These are phyloP conservation scores for Dicranocentrus wangi DNA, from an alignment of 2,888 invertebrate species.

Conservation along the genomic window DNA sequence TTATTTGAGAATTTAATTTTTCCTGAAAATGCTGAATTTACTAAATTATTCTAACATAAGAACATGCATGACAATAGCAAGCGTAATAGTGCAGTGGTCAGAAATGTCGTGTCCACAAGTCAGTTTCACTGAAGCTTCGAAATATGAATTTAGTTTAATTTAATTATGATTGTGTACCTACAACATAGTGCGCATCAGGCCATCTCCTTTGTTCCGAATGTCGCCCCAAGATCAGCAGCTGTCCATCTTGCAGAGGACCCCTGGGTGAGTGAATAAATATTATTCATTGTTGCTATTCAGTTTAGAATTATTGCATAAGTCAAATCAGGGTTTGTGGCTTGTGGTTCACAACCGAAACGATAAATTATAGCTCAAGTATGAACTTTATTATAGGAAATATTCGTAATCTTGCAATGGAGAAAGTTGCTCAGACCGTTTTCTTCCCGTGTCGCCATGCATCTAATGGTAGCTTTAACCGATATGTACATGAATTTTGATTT, in stretches of 20 bases:
- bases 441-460: constrained; percentile 99
- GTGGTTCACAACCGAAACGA: no score
- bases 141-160: neutral
- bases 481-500: no score
- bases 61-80: no score
- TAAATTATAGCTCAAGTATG: no score
- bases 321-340: no score
- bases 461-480: no score
- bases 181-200: constrained; percentile 78
- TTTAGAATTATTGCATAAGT: no score
- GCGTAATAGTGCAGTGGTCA: no score
- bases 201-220: constrained; percentile 80
- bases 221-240: constrained; percentile 78
- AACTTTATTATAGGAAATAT: constrained; percentile 96
- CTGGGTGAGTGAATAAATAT: constrained; percentile 75
- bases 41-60: no score
- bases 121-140: neutral
- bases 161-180: neutral
- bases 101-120: no score
- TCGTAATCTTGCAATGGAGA: constrained; percentile 99
- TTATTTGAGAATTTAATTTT: no score
- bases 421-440: constrained; percentile 97
- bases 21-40: no score
- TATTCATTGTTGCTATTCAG: neutral
- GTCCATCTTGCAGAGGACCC: constrained; percentile 80